These are phyloP conservation scores for Eustalomyia histrio DNA, from an alignment of 2,888 invertebrate species.

Conservation along the genomic window DNA sequence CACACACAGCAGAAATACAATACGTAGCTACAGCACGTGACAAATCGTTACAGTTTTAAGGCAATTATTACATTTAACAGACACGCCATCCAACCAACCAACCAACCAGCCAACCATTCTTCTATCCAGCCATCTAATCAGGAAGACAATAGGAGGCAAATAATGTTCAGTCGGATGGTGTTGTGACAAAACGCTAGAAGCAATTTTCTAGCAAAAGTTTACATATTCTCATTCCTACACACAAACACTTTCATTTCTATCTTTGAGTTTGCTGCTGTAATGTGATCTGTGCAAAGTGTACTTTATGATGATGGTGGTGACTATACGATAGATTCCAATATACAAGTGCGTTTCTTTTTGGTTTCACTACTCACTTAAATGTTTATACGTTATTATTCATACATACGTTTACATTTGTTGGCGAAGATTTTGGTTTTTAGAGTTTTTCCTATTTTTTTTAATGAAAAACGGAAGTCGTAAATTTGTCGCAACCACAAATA, in stretches of 20 bases:
- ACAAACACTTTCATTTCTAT: conserved; percentile 33
- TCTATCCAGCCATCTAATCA: conserved; percentile 3
- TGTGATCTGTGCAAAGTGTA: conserved; percentile 57
- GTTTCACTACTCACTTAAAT: background rate
- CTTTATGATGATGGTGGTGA: conserved; percentile 43
- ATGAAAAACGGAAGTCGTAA: conserved; percentile 67
- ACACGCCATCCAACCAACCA: conserved; percentile 25
- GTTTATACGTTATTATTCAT: background rate
- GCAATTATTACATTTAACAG: conserved; percentile 65
- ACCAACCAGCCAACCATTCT: conserved; percentile 17
- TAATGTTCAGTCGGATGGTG: conserved; percentile 13
- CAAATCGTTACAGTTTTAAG: conserved; percentile 68
- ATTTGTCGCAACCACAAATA: conserved; percentile 65
- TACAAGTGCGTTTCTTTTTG: conserved; percentile 25
- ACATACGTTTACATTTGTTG: conserved; percentile 25
- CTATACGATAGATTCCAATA: conserved; percentile 10
- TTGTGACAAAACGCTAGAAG: conserved; percentile 45
- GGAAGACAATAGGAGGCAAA: conserved; percentile 27
- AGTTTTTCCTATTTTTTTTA: conserved; percentile 17
- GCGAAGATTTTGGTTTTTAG: background rate
- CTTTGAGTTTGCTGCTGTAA: conserved; percentile 53
- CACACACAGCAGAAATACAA: conserved; percentile 13
- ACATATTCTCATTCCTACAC: conserved; percentile 1
- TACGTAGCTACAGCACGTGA: conserved; percentile 67
- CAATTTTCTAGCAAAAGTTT: conserved; percentile 28